These are phyloP conservation scores for Monochamus alternatus DNA, from an alignment of 2,888 invertebrate genomes.

Conservation along the genomic window DNA sequence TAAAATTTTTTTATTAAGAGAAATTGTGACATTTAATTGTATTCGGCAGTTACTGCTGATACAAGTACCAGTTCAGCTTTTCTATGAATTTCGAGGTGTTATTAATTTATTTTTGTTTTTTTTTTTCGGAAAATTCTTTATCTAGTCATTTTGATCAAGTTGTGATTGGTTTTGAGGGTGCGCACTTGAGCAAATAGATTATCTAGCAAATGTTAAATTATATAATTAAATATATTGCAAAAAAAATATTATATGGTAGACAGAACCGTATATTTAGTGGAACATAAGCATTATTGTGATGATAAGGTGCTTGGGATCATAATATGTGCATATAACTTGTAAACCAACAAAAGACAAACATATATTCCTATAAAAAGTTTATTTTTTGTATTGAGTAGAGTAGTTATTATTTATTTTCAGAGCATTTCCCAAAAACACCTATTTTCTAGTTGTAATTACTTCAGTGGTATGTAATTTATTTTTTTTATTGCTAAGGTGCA, in stretches of 20 bases:
- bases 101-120: background rate
- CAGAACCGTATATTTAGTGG: slow-evolving; percentile 66
- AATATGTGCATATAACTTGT: slow-evolving; percentile 64
- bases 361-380: slow-evolving; percentile 35
- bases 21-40: too few relatives aligned
- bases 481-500: slow-evolving; percentile 37
- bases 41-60: background rate
- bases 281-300: slow-evolving; percentile 70
- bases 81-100: background rate
- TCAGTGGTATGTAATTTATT: slow-evolving; percentile 28
- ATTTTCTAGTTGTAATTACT: slow-evolving; percentile 24
- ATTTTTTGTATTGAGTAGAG: slow-evolving; percentile 40
- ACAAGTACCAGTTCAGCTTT: background rate
- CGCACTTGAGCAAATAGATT: slow-evolving; percentile 57
- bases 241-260: slow-evolving; percentile 67
- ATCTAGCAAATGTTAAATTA: slow-evolving; percentile 67
- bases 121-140: slow-evolving; percentile 2
- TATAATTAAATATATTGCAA: slow-evolving; percentile 67
- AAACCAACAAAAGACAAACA: slow-evolving; percentile 38
- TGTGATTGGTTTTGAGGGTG: slow-evolving; percentile 47
- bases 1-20: background rate
- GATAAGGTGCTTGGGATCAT: slow-evolving; percentile 67
- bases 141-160: slow-evolving; percentile 32
- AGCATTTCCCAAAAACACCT: slow-evolving; percentile 22
- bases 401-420: slow-evolving; percentile 41